phyloP scores from a whole-genome alignment of 2,113 vertebrate species.

The Leucopsar rothschildi region DNA sequence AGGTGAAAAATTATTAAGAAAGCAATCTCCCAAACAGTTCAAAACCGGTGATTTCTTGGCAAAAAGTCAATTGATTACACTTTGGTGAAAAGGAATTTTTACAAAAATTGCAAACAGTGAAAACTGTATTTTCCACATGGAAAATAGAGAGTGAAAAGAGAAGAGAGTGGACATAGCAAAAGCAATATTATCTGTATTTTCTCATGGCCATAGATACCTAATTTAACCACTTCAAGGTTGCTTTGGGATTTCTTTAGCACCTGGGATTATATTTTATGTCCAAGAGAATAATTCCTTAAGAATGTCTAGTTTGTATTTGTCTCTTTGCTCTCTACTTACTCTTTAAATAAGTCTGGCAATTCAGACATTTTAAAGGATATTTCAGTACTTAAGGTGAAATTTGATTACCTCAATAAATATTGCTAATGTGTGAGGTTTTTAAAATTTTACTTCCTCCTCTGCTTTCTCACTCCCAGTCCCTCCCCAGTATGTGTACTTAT shows the following conservation, averaged over 20 bases:
- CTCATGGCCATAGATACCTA: neutral
- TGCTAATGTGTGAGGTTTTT: fast-evolving
- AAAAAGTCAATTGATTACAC: neutral
- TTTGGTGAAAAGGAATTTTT: neutral
- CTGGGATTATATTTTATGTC: neutral
- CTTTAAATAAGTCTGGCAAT: neutral
- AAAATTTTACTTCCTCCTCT: neutral
- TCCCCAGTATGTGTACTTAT: neutral
- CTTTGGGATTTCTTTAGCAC: neutral
- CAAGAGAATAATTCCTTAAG: neutral
- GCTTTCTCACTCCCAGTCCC: neutral
- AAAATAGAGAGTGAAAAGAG: neutral
- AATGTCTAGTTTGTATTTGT: neutral
- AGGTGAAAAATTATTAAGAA: neutral
- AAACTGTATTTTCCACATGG: neutral
- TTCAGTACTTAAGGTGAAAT: neutral
- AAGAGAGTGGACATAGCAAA: neutral
- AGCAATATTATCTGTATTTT: neutral
- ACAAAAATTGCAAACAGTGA: neutral
- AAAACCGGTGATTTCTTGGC: neutral
- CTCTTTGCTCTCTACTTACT: neutral
- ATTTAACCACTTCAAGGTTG: neutral
- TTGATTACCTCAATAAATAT: neutral
- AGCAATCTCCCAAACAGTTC: neutral
- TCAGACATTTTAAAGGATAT: neutral